Evolutionary conservation across 2,113 vertebrate species (phyloP), one percentile per base, ranked within the genome.

Genomic region (Motacilla alba): DNA sequence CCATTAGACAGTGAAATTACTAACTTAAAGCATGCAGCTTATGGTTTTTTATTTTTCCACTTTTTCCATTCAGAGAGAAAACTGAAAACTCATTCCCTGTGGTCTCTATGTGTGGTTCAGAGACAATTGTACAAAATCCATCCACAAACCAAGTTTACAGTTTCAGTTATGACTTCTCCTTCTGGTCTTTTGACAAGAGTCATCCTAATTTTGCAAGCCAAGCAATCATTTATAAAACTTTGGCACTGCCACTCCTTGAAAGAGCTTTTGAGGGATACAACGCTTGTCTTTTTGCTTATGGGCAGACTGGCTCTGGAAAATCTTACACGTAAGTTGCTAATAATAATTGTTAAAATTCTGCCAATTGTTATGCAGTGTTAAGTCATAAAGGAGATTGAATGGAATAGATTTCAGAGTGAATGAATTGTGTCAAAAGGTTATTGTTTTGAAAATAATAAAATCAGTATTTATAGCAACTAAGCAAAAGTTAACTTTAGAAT

Each of bases 271-370:
- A 99, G 89, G 99, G 99, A 33, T 99, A 99, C 84, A 99, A 99
- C 15, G 97, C 99, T 52, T 99, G 99, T 80, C 97, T 99, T 49
- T 99, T 99, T 95, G 99, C 99, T 30, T 99, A 99, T 11, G 99
- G 99, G 4, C 99, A 99, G 96, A 99, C 99, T 6, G 99, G 99
- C 53, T 99, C 99, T 76, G 99, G 99, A 76, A 99, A 99, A 93
- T 99, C 99, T 0, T 99, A 99, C 90, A 99, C 99, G 99, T 99
- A 95, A 98, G 99, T 93, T 83, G 30, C 27, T 46, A 50, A 50
- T 9, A 31, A 22, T 44, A 52, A 26, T n/a, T 53, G 26, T 8
- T 37, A 18, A 46, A 60, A 9, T 83, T 87, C 39, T 70, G 8
- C 18, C 18, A 21, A 11, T 56, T 86, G 10, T 78, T 94, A 18